A percentile compares a stretch with the other conserved stretches of the same genome.
Evolutionary conservation across 2,113 vertebrate genomes (phyloP).

Genomic region (Alectura lathami): DNA sequence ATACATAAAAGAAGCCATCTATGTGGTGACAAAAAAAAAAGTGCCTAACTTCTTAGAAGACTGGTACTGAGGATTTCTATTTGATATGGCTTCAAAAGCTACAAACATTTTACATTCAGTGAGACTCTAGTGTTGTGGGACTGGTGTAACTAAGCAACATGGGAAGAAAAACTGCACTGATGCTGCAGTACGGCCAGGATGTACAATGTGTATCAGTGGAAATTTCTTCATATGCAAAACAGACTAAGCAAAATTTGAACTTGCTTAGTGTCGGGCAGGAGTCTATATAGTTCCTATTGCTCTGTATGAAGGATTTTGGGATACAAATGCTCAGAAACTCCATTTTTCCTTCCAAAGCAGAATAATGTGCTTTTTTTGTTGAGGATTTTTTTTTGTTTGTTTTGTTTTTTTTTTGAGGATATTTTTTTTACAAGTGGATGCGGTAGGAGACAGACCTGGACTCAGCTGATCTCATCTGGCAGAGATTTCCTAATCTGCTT

Average conservation of each 20-base stretch:
- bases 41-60: constrained; percentile 52
- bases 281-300: not conserved
- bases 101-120: constrained; percentile 49
- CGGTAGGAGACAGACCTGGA: not conserved
- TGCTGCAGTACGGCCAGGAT: not conserved
- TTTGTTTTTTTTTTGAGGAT: not conserved
- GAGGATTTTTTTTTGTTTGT: not conserved
- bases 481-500: not conserved
- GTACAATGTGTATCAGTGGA: not conserved
- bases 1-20: constrained; percentile 6
- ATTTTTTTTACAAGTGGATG: not conserved
- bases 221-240: constrained; percentile 15
- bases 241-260: not conserved
- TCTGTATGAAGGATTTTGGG: not conserved
- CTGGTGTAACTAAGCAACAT: constrained; percentile 74
- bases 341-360: not conserved
- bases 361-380: not conserved
- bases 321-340: not conserved
- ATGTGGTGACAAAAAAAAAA: constrained; percentile 1
- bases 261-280: not conserved
- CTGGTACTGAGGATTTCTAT: constrained; percentile 65
- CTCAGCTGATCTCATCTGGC: not conserved
- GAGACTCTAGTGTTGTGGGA: constrained; percentile 59
- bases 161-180: not conserved
- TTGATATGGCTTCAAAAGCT: constrained; percentile 66